Percentiles rank a stretch among this genome's conserved stretches.
phyloP scores from a whole-genome alignment of 2,888 invertebrate species.

The Seira musarum region DNA sequence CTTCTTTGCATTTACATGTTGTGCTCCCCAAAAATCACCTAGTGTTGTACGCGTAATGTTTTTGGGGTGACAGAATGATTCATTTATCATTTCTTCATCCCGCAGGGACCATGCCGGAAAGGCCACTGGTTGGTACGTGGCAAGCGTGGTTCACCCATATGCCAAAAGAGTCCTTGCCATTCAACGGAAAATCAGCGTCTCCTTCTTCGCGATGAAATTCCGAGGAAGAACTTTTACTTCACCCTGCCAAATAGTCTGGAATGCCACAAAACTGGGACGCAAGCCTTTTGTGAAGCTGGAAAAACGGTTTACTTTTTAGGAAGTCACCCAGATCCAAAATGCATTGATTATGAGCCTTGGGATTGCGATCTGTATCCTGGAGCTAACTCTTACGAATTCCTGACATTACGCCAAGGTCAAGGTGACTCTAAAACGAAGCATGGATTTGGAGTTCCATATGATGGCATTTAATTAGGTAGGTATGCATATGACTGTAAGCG shows the following conservation, averaged over 20 bases:
- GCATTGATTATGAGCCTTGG: constrained; percentile 51
- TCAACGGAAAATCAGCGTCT: constrained; percentile 45
- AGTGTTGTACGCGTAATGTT: neutral
- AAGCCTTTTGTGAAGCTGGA: constrained; percentile 49
- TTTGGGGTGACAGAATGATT: neutral
- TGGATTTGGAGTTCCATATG: constrained; percentile 58
- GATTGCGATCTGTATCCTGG: constrained; percentile 36
- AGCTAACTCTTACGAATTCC: neutral
- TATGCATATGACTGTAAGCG: neutral
- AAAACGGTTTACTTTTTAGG: constrained; percentile 53
- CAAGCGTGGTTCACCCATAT: constrained; percentile 43
- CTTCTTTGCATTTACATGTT: neutral
- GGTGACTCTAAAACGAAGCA: constrained; percentile 35
- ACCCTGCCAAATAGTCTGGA: constrained; percentile 30
- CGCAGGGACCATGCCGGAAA: constrained; percentile 60
- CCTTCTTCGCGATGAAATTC: constrained; percentile 41
- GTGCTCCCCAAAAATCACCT: neutral
- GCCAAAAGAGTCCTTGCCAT: constrained; percentile 62
- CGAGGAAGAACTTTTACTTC: constrained; percentile 58
- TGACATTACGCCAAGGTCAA: constrained; percentile 15
- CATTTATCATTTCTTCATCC: neutral
- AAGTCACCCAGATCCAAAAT: constrained; percentile 40
- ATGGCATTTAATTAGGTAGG: constrained; percentile 50
- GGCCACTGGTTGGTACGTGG: constrained; percentile 54
- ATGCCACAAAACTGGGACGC: constrained; percentile 59